A percentile compares a stretch with the other conserved stretches of the same genome.
Conservation (phyloP, 2,797 vertebrate species). For the Epinephelus malabaricus region DNA sequence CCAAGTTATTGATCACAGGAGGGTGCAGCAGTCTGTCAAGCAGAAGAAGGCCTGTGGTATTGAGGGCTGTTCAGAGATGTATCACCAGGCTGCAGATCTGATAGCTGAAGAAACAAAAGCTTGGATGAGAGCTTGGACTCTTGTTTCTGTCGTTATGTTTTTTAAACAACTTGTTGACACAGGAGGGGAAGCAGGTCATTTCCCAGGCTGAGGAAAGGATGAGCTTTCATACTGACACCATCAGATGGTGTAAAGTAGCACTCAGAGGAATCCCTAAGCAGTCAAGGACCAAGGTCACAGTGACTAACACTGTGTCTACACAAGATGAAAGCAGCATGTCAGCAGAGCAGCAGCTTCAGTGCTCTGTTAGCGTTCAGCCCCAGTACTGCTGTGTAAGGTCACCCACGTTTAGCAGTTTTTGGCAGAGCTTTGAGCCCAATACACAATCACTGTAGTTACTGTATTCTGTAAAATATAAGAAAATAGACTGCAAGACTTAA, state of each 20-base stretch:
- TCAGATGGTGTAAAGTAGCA: not conserved
- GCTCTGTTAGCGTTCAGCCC: not conserved
- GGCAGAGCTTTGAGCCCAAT: not conserved
- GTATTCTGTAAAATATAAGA: not conserved
- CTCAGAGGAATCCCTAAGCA: not conserved
- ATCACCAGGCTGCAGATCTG: not conserved
- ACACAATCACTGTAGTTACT: not conserved
- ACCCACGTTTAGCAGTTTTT: not conserved
- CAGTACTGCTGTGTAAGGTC: not conserved
- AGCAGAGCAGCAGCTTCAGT: conserved; percentile 3
- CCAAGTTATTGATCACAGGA: not conserved
- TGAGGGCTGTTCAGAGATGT: not conserved
- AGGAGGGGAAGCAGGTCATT: not conserved
- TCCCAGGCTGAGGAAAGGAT: not conserved
- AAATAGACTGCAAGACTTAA: not conserved
- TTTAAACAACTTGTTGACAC: not conserved
- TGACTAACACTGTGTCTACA: not conserved
- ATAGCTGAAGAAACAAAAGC: not conserved
- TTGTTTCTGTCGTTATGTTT: not conserved
- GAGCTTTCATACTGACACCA: not conserved
- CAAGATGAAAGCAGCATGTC: conserved; percentile 2
- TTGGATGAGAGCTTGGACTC: not conserved
- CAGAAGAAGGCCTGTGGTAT: not conserved
- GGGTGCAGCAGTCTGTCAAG: not conserved
- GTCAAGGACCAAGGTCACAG: not conserved